Evolutionary conservation across 1,140 invertebrate species (phyloP).

Genomic region (Cataglyphis hispanica): DNA sequence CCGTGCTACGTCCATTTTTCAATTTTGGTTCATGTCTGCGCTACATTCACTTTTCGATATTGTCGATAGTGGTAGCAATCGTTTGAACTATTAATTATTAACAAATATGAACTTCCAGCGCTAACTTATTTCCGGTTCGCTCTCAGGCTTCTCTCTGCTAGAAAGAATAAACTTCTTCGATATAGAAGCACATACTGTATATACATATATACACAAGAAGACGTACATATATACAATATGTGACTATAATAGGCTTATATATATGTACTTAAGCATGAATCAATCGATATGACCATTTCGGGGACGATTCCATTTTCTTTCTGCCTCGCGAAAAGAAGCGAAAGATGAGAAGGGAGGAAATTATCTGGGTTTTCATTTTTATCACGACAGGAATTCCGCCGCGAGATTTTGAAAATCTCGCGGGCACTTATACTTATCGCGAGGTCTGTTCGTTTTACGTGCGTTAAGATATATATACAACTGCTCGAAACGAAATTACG

Average conservation of each 20-base stretch:
- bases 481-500: not conserved
- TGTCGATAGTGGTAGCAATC: too few relatives aligned
- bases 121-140: too few relatives aligned
- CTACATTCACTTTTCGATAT: too few relatives aligned
- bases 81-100: too few relatives aligned
- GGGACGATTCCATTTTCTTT: constrained; percentile 24
- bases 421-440: not conserved
- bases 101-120: too few relatives aligned
- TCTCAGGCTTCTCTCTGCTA: too few relatives aligned
- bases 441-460: not conserved
- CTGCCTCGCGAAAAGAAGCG: not conserved
- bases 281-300: constrained; percentile 30
- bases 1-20: too few relatives aligned
- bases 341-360: not conserved
- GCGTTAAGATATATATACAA: not conserved
- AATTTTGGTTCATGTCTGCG: too few relatives aligned
- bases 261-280: constrained; percentile 14
- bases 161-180: not conserved
- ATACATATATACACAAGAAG: not conserved
- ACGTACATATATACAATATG: too few relatives aligned
- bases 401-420: constrained; percentile 38
- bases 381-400: not conserved
- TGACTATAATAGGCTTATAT: not conserved
- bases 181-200: not conserved
- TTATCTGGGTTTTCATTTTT: constrained; percentile 29